Base-by-base conservation (phyloP, 2,113 vertebrate genomes). In the Mirza zaza region DNA sequence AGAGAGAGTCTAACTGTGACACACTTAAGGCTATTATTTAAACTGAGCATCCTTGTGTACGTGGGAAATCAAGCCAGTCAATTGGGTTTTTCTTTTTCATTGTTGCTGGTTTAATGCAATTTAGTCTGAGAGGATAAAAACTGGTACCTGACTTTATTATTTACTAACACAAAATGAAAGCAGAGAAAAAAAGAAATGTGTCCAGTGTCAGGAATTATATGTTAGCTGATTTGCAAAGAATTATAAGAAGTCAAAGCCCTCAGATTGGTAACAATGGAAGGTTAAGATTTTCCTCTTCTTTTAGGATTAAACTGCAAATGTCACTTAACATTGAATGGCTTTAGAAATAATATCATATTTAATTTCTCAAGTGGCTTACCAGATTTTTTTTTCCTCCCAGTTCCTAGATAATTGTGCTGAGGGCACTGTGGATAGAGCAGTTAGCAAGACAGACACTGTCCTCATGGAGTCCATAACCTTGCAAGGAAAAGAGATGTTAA, bases 71-170 rank as follows among this genome's bases (percentile, higher is more conserved):
- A 95, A 96, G 76, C 59, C 50, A 67, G 75, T 87, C 84, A 77
- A 76, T 87, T 92, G 61, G 55, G 9, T 61, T 95, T 86, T 91
- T 82, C 77, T 68, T 91, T 91, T 89, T 76, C 79, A 73, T 76
- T 68, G n/a, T 70, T 86, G 68, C 73, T 87, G 39, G 65, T 61
- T 96, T 94, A 94, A 97, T 91, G 59, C 42, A 84, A 94, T 93
- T 77, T 67, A 23, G 6, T 91, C 95, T 70, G 34, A 71, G 80
- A 91, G n/a, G 70, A 87, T 76, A 70, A 94, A 95, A 93, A 93
- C n/a, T 81, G 36, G 65, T 80, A 94, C 87, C 93, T 81, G 94
- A 89, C 45, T 97, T 84, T 50, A 82, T 89, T 79, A 86, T 75
- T 89, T 77, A 70, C 89, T 91, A 48, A 81, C 39, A 48, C 73